A percentile compares a stretch with the other conserved stretches of the same genome.
phyloP scores from a whole-genome alignment of 2,797 vertebrate species.

The Chromobotia macracanthus region DNA sequence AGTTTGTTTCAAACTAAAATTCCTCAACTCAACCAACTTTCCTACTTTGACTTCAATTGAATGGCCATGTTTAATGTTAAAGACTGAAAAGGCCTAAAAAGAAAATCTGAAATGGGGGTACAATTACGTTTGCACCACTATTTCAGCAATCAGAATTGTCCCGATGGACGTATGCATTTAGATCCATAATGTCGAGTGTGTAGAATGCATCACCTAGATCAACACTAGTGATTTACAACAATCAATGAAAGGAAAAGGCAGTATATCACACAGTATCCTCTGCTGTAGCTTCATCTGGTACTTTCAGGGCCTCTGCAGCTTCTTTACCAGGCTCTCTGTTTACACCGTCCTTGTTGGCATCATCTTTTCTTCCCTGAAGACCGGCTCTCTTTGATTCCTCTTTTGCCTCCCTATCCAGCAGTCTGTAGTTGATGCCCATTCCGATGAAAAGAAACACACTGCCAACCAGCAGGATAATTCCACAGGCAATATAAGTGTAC shows the following conservation, averaged over 20 bases:
- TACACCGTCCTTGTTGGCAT: slow-evolving; percentile 71
- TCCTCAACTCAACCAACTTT: too few relatives aligned
- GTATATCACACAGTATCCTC: slow-evolving; percentile 58
- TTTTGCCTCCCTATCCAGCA: slow-evolving; percentile 86
- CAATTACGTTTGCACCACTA: slow-evolving; percentile 8
- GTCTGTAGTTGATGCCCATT: slow-evolving; percentile 93
- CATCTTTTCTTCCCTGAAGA: slow-evolving; percentile 78
- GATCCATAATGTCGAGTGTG: not conserved
- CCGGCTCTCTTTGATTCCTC: slow-evolving; percentile 75
- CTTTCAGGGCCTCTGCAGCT: slow-evolving; percentile 54
- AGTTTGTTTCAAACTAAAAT: too few relatives aligned
- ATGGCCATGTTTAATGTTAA: too few relatives aligned
- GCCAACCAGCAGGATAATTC: slow-evolving; percentile 84
- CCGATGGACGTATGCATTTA: not conserved
- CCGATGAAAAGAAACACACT: slow-evolving; percentile 88
- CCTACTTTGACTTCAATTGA: too few relatives aligned
- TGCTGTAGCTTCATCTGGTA: slow-evolving; percentile 46
- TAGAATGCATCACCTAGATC: not conserved
- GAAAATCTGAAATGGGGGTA: too few relatives aligned
- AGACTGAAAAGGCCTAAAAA: too few relatives aligned
- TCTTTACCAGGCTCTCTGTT: slow-evolving; percentile 73
- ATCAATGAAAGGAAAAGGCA: not conserved
- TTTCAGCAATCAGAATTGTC: too few relatives aligned
- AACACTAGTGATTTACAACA: not conserved
- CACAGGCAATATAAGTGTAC: slow-evolving; percentile 92